Conservation (phyloP, 2,888 invertebrate species). For the Salticus scenicus region DNA sequence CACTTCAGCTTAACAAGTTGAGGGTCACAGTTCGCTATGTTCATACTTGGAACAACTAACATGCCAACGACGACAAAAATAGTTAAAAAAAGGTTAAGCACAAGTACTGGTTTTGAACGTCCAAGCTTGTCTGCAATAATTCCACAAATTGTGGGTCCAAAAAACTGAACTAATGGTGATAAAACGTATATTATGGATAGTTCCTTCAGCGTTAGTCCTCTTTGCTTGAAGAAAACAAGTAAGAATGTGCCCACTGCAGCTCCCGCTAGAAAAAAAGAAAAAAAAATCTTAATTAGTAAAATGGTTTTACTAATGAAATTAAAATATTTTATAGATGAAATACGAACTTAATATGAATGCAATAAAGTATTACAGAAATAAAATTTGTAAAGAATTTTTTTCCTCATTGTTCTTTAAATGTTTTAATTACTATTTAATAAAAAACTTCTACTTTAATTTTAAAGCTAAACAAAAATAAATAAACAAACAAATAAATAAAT, state of each 20-base stretch:
- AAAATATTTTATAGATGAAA: neutral
- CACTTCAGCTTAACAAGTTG: slow-evolving; percentile 50
- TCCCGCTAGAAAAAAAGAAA: slow-evolving; percentile 79
- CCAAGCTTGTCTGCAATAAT: slow-evolving; percentile 88
- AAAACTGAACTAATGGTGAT: slow-evolving; percentile 88
- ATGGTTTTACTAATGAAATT: neutral
- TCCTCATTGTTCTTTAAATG: too few species aligned
- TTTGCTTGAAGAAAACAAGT: slow-evolving; percentile 92
- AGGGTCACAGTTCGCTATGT: slow-evolving; percentile 8
- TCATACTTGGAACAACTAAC: slow-evolving; percentile 76
- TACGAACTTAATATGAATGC: neutral
- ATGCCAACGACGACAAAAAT: slow-evolving; percentile 87
- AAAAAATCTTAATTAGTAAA: neutral
- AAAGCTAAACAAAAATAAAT: too few species aligned
- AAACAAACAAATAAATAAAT: too few species aligned
- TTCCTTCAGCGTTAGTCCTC: slow-evolving; percentile 89
- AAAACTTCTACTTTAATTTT: too few species aligned
- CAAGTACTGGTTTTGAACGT: slow-evolving; percentile 88
- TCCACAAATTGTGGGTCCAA: slow-evolving; percentile 86
- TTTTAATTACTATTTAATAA: too few species aligned
- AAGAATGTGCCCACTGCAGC: slow-evolving; percentile 89
- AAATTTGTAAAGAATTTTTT: too few species aligned
- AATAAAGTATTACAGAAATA: neutral
- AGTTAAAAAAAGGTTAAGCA: too few species aligned
- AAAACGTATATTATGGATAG: slow-evolving; percentile 90